A percentile compares a stretch with the other conserved stretches of the same genome.
Evolutionary conservation across 2,113 vertebrate species (phyloP).

Genomic region (Rhinopithecus roxellana): DNA sequence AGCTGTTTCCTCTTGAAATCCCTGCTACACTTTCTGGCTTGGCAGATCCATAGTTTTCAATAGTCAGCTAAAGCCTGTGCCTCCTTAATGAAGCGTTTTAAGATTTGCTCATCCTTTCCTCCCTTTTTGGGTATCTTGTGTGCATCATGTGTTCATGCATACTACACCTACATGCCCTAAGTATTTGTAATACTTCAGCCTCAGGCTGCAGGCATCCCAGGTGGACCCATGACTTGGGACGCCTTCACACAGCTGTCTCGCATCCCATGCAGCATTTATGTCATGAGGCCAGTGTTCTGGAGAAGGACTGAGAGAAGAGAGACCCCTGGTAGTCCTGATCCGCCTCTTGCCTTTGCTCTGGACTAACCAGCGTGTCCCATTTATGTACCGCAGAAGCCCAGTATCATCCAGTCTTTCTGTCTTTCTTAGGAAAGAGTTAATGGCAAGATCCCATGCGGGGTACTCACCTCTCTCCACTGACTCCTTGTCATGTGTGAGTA

Average conservation of each 20-base stretch:
- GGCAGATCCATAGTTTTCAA: neutral
- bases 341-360: neutral
- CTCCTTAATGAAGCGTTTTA: neutral
- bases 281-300: accelerated
- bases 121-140: neutral
- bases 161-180: accelerated
- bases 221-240: neutral
- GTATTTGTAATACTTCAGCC: neutral
- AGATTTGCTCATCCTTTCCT: neutral
- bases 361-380: accelerated
- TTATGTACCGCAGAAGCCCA: neutral
- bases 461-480: neutral
- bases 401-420: neutral
- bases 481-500: neutral
- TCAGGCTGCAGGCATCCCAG: neutral
- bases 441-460: neutral
- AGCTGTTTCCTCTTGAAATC: neutral
- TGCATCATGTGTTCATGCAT: accelerated
- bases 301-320: neutral
- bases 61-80: neutral
- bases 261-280: neutral
- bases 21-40: neutral
- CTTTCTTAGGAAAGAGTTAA: neutral
- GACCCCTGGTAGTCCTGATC: no score
- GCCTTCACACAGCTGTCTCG: neutral